Evolutionary conservation across 2,113 vertebrate genomes (phyloP), one percentile per base, ranked within the genome.

Genomic region (Chloropsis cyanopogon): DNA sequence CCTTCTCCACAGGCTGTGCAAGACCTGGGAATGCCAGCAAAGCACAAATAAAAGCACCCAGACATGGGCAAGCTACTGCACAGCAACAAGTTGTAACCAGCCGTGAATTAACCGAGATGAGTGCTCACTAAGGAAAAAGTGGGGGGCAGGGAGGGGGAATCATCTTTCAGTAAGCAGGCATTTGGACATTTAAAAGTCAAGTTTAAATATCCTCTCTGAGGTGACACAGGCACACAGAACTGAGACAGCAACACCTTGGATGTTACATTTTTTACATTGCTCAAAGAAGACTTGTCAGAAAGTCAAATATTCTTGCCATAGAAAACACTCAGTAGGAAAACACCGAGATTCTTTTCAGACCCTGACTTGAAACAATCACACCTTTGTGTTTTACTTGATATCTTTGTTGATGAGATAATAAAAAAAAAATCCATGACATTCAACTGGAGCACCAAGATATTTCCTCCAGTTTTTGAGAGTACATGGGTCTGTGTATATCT

Each of bases 161-260:
- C 73, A 49, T 44, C 84, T 91, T 93, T 75, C 90, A 95, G 65
- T 42, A 53, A 91, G 66, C 10, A 57, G 0, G 5, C 49, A 37
- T n/a, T 78, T 79, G 70, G 82, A 41, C 64, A 82, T 72, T 94
- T 85, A 44, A 33, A 95, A 88, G 82, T 72, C 82, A 82, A 9
- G 70, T 69, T 82, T 64, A 84, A 91, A 79, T 69, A 77, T 61
- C 68, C 88, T 86, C 66, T 77, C 88, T 42, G 50, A 33, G 47
- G 64, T 70, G 79, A 70, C 59, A 70, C 28, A 25, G 41, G 31
- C 44, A 69, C 60, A 50, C 63, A 77, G 71, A 80, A 87, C 49
- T 10, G 14, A 75, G 78, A 50, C 39, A 52, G 82, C 20, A 49
- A 46, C 66, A 60, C 39, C 35, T 54, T 46, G 28, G 18, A 29